Evolutionary conservation across 1,140 invertebrate genomes (phyloP).

Genomic region (Pachyrhynchus sulphureomaculatus): DNA sequence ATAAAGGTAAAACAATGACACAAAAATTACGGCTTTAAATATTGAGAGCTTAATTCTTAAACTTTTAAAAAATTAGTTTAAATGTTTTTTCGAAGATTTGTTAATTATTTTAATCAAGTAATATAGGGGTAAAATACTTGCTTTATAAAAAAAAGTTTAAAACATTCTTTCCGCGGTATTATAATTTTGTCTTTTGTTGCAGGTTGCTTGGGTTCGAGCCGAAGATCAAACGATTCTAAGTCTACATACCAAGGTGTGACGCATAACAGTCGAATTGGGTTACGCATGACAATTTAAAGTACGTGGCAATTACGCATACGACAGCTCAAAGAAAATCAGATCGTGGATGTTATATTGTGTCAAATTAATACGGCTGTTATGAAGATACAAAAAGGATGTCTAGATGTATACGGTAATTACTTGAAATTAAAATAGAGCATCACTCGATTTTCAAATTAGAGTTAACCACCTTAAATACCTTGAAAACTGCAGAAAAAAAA

Average conservation of each 20-base stretch:
- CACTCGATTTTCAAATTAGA: no score
- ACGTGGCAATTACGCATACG: slow-evolving; percentile 79
- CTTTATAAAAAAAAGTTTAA: no score
- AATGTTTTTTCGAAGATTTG: no score
- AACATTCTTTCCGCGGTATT: neutral
- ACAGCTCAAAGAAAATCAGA: slow-evolving; percentile 74
- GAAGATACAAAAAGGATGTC: slow-evolving; percentile 84
- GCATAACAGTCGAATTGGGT: slow-evolving; percentile 74
- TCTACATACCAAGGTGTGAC: slow-evolving; percentile 81
- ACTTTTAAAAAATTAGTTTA: no score
- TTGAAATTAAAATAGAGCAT: no score
- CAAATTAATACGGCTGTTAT: slow-evolving; percentile 87
- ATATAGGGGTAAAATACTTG: no score
- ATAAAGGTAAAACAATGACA: no score
- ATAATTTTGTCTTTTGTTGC: slow-evolving; percentile 47
- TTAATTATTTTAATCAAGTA: no score
- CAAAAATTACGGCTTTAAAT: no score
- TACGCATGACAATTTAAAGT: slow-evolving; percentile 64
- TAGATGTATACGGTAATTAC: slow-evolving; percentile 85
- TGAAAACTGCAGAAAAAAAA: no score
- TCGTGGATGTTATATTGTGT: slow-evolving; percentile 83
- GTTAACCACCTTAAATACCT: no score
- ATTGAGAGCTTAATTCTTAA: no score
- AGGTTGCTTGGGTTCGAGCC: slow-evolving; percentile 90
- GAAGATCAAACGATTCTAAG: slow-evolving; percentile 88